phyloP scores from a whole-genome alignment of 2,797 vertebrate species.

The Paratrypauchen microcephalus region DNA sequence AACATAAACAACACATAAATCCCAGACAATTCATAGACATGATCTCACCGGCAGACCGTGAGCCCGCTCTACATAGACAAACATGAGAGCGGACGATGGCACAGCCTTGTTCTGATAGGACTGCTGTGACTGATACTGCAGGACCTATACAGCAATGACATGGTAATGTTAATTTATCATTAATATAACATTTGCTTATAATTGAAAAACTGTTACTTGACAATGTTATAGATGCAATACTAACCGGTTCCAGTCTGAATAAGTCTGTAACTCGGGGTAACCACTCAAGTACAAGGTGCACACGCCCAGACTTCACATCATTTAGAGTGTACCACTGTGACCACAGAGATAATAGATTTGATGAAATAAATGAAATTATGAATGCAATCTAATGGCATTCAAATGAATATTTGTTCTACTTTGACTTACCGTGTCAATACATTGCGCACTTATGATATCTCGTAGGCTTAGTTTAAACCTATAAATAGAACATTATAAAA shows the following conservation, averaged over 20 bases:
- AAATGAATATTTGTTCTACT: not conserved
- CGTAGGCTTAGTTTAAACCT: slow-evolving; percentile 87
- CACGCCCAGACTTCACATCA: slow-evolving; percentile 87
- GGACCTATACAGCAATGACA: slow-evolving; percentile 69
- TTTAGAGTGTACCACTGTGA: slow-evolving; percentile 88
- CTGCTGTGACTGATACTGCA: slow-evolving; percentile 83
- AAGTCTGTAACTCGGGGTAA: slow-evolving; percentile 76
- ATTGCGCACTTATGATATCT: slow-evolving; percentile 79
- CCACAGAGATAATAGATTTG: not conserved
- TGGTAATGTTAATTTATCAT: no score
- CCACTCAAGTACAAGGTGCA: slow-evolving; percentile 88
- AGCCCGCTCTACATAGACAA: slow-evolving; percentile 87
- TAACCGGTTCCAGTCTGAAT: slow-evolving; percentile 83
- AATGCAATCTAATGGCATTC: no score
- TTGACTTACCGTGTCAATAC: slow-evolving; percentile 81
- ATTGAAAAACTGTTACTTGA: no score
- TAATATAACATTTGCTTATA: no score
- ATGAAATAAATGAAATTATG: not conserved
- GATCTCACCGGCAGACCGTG: slow-evolving; percentile 83
- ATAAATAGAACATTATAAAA: slow-evolving; percentile 27
- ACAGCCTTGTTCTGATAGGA: slow-evolving; percentile 83
- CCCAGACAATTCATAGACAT: slow-evolving; percentile 14
- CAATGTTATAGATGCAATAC: not conserved
- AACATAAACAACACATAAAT: slow-evolving; percentile 24
- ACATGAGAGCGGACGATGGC: slow-evolving; percentile 83